These are phyloP conservation scores for Seriola quinqueradiata DNA, from an alignment of 2,113 vertebrate species.

Conservation along the genomic window DNA sequence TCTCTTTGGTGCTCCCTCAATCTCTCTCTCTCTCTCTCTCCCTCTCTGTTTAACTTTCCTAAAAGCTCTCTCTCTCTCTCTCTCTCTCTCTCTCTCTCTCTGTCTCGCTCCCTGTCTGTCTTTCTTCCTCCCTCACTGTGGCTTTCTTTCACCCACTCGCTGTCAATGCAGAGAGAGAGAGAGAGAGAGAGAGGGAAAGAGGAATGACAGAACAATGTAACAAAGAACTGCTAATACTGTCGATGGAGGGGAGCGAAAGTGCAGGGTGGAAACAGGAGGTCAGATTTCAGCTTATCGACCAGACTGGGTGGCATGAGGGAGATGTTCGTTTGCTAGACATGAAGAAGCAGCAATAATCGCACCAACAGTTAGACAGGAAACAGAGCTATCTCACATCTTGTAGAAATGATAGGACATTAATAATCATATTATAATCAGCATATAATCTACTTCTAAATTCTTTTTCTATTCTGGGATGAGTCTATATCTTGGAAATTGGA, in stretches of 20 bases:
- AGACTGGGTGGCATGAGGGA: conserved; percentile 49
- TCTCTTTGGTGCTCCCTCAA: conserved; percentile 30
- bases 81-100: conserved; percentile 8
- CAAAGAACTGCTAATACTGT: conserved; percentile 60
- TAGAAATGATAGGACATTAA: not conserved
- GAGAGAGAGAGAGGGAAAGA: not conserved
- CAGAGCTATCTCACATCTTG: not conserved
- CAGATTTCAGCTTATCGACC: conserved; percentile 74
- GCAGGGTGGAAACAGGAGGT: conserved; percentile 72
- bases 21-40: not conserved
- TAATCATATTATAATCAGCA: not conserved
- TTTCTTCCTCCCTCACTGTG: conserved; percentile 7
- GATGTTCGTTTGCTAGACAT: conserved; percentile 50
- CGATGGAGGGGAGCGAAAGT: conserved; percentile 59
- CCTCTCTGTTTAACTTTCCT: conserved; percentile 52
- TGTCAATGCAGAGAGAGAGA: conserved; percentile 30
- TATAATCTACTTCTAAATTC: not conserved
- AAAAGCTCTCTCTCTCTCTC: conserved; percentile 39
- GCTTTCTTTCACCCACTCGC: conserved; percentile 46
- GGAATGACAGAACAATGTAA: conserved; percentile 49
- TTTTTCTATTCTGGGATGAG: not conserved
- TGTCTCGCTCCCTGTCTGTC: not conserved
- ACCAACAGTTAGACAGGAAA: conserved; percentile 7
- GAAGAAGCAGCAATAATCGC: conserved; percentile 40
- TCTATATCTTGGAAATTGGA: not conserved